Percentiles rank a stretch among this genome's conserved stretches.
These are phyloP conservation scores for Limnodromus scolopaceus DNA, from an alignment of 2,797 vertebrate species.

Conservation along the genomic window DNA sequence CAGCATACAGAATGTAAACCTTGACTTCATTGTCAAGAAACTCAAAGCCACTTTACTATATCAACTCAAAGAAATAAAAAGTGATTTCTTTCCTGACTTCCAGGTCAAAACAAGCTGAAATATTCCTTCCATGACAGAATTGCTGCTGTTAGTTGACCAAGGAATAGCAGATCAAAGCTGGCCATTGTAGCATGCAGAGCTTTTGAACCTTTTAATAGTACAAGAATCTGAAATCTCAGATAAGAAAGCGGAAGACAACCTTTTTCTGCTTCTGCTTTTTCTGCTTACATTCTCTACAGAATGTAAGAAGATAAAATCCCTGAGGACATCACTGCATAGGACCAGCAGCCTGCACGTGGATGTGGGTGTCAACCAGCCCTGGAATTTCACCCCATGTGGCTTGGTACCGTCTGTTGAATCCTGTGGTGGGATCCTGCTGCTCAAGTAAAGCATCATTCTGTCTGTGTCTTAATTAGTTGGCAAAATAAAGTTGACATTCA, in stretches of 20 bases:
- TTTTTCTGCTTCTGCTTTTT: not conserved
- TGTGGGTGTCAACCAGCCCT: not conserved
- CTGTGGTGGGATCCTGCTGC: not conserved
- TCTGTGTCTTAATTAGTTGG: slow-evolving; percentile 32
- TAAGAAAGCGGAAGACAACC: not conserved
- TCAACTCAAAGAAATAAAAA: not conserved
- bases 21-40: not conserved
- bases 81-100: not conserved
- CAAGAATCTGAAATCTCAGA: not conserved
- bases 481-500: not conserved
- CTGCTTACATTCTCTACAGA: not conserved
- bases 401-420: not conserved
- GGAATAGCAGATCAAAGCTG: not conserved
- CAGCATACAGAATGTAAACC: not conserved
- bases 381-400: not conserved
- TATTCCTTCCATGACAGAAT: not conserved
- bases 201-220: not conserved
- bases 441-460: not conserved
- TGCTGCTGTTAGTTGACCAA: not conserved
- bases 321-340: not conserved
- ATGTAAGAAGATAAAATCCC: not conserved
- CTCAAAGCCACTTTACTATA: not conserved
- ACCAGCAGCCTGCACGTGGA: not conserved
- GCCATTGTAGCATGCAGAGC: not conserved
- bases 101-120: not conserved